Base-by-base conservation (phyloP, 2,797 vertebrate species). In the Neopelma chrysocephalum region DNA sequence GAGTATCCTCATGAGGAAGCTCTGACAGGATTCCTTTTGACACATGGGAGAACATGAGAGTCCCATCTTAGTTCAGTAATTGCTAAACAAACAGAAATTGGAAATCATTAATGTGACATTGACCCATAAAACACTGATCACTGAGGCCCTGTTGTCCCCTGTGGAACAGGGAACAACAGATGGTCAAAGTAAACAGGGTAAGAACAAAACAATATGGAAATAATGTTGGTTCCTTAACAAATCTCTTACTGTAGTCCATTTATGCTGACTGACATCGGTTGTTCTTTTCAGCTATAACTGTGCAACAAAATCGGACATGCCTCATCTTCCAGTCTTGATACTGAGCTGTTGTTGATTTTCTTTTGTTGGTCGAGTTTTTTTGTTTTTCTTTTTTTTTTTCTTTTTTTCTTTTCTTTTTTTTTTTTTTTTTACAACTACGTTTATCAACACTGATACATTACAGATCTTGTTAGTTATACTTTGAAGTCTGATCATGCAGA, bases 401-500 rank as follows among this genome's bases (percentile, higher is more conserved):
- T 18, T 11, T 16, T 40, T 12, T 53, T 32, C 25, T 29, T 32
- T 72, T 73, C 47, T 17, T 7, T 10, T 23, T 11, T 11, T 2
- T 0, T 82, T 68, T 47, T 89, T 57, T 73, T 80, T 93, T 57
- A 91, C 90, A 93, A 92, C 91, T 95, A 95, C 26, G 27, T 95
- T 97, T 89, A 96, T 97, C 91, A 96, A 97, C 96, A 97, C 57
- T 54, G 92, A 96, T 93, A 96, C 91, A 95, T 97, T 93, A 97
- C 87, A 96, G 89, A 95, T 98, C 97, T 97, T 97, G 97, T 97
- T 98, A 98, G 98, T 98, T 98, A 98, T 98, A 98, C 36, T 98
- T 98, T 97, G 97, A 98, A 98, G 96, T 98, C 98, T 98, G 98
- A 97, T 98, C 98, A 99, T 99, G 99, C 98, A 99, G 98, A 98